These are phyloP conservation scores for Numenius arquata DNA, from an alignment of 2,113 vertebrate species.

Conservation along the genomic window DNA sequence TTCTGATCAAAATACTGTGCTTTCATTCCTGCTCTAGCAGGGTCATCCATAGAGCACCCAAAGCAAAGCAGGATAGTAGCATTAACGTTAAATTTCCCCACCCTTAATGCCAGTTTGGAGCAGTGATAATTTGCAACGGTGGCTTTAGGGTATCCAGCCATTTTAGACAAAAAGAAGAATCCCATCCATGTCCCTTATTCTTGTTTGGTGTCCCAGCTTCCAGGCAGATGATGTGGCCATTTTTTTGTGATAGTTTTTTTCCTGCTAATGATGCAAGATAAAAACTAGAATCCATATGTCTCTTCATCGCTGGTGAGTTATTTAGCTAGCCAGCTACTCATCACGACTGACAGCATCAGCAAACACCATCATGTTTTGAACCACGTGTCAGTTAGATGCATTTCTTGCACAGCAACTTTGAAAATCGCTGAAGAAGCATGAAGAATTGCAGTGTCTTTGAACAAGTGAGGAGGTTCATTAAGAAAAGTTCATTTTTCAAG, in stretches of 20 bases:
- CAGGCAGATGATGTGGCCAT: not conserved
- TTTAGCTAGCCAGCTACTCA: not conserved
- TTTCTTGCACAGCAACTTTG: not conserved
- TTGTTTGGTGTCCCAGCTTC: not conserved
- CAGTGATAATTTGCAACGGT: not conserved
- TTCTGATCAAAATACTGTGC: not conserved
- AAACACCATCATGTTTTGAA: not conserved
- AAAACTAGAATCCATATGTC: not conserved
- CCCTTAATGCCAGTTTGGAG: not conserved
- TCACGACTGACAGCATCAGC: not conserved
- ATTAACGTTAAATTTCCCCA: not conserved
- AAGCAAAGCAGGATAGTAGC: not conserved
- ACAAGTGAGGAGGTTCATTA: not conserved
- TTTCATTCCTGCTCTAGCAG: not conserved
- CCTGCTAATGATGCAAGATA: not conserved
- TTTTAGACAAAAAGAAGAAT: not conserved
- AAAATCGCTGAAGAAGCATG: not conserved
- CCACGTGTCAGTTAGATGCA: not conserved
- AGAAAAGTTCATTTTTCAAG: not conserved
- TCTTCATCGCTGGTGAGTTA: not conserved
- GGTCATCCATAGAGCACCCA: not conserved
- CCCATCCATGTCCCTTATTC: not conserved
- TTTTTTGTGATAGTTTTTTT: not conserved
- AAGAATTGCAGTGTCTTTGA: not conserved
- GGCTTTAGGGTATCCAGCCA: not conserved